These are phyloP conservation scores for Mizuhopecten yessoensis DNA, from an alignment of 1,140 invertebrate species.

Conservation along the genomic window DNA sequence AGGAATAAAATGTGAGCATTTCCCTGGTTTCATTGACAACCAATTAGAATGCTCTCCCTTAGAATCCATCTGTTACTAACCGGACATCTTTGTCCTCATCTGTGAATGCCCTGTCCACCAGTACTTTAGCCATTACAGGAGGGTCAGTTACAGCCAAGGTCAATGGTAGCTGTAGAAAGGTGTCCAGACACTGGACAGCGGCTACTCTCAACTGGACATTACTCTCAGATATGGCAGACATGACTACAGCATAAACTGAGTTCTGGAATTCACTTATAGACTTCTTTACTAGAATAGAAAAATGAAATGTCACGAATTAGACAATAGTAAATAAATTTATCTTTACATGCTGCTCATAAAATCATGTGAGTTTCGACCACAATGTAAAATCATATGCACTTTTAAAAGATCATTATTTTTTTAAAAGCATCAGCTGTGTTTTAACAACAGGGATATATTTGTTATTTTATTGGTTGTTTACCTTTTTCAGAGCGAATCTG, in stretches of 20 bases:
- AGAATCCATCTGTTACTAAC: too few relatives aligned
- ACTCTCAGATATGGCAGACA: constrained; percentile 1
- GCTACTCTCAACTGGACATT: not conserved
- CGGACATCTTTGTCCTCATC: not conserved
- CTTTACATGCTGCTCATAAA: too few relatives aligned
- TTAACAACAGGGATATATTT: too few relatives aligned
- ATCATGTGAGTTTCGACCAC: too few relatives aligned
- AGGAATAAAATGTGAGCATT: too few relatives aligned
- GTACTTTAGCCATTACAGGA: not conserved
- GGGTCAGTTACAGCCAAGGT: not conserved
- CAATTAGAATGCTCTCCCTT: too few relatives aligned
- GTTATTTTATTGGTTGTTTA: not conserved
- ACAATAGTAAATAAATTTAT: too few relatives aligned
- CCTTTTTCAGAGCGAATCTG: not conserved
- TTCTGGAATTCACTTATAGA: not conserved
- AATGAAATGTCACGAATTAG: not conserved
- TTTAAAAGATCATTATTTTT: too few relatives aligned
- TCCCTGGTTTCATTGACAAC: too few relatives aligned
- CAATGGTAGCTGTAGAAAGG: constrained; percentile 28
- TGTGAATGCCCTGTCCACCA: not conserved
- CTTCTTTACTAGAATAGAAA: not conserved
- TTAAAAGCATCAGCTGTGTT: too few relatives aligned
- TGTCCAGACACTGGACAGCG: constrained; percentile 38
- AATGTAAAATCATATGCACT: too few relatives aligned
- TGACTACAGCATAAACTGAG: not conserved